Evolutionary conservation across 2,113 vertebrate species (phyloP), one percentile per base, ranked within the genome.

Genomic region (Sarotherodon lohbergeri): DNA sequence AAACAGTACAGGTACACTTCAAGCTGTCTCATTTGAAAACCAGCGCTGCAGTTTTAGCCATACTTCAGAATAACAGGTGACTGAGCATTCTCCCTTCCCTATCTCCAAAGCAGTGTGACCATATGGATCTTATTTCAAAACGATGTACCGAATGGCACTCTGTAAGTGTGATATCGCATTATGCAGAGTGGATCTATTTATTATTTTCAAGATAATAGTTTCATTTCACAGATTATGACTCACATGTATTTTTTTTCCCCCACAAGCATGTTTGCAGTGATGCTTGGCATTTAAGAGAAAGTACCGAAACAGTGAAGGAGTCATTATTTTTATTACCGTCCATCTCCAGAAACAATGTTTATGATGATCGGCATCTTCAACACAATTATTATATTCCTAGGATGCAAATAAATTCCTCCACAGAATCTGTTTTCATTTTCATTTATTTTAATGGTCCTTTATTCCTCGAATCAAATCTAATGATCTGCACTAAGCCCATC

Each of bases 21-120:
- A 93, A 95, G 93, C 93, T 94, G 95, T 95, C 88, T 94, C 81
- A 80, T 89, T 90, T 91, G 87, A 90, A 91, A 93, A 81, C 63
- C 68, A n/a, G 3, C 56, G 2, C 87, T 81, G 87, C 90, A 36
- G 88, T 84, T 94, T 93, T 90, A 93, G 90, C 93, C 90, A 19
- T 90, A 90, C 89, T 95, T 94, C 85, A 84, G 91, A 92, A 94
- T 88, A 93, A 92, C 91, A 95, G 93, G 94, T 94, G 95, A 96
- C 81, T 90, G 93, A 93, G 92, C 91, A 87, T 92, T 94, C 81
- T 89, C 88, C 89, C 78, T 13, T 89, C 76, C 90, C 87, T 86
- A 82, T 93, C 90, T 94, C 86, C 90, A 91, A 93, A 94, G 93
- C 92, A 93, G 89, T 90, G 89, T 92, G 94, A 86, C 91, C 93